Evolutionary conservation across 2,797 vertebrate genomes (phyloP).

Genomic region (Yasuhikotakia modesta): DNA sequence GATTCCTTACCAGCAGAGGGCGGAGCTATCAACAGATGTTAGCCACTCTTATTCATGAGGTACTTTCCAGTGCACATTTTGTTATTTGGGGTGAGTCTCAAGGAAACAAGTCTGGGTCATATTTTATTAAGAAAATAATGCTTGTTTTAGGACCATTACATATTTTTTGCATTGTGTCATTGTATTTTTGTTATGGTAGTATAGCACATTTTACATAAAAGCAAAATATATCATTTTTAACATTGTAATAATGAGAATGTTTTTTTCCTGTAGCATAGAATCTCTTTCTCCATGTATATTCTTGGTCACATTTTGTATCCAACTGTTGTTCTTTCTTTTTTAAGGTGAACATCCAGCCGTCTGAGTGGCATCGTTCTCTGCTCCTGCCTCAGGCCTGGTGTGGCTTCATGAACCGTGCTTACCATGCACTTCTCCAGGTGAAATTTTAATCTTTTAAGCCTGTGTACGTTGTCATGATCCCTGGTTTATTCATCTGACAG

Average conservation of each 20-base stretch:
- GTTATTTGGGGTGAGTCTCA: neutral
- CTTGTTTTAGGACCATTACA: no score
- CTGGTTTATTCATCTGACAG: neutral
- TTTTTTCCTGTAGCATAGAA: neutral
- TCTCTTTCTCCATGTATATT: neutral
- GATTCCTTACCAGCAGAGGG: slow-evolving; percentile 86
- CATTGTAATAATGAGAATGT: neutral
- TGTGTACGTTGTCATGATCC: neutral
- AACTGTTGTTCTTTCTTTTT: slow-evolving; percentile 3
- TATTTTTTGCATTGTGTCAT: neutral
- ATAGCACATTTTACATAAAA: neutral
- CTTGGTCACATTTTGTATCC: neutral
- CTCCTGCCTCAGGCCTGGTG: slow-evolving; percentile 90
- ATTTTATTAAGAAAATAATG: neutral
- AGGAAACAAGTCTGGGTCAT: neutral
- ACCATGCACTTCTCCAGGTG: slow-evolving; percentile 88
- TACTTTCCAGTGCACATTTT: slow-evolving; percentile 55
- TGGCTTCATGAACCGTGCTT: slow-evolving; percentile 88
- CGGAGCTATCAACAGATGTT: slow-evolving; percentile 89
- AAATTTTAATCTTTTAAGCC: slow-evolving; percentile 29
- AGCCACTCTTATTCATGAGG: slow-evolving; percentile 89
- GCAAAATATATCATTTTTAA: neutral
- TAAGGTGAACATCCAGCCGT: slow-evolving; percentile 93
- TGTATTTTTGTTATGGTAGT: neutral
- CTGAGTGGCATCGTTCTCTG: slow-evolving; percentile 91